These are phyloP conservation scores for Pangasius djambal DNA, from an alignment of 2,797 vertebrate genomes.

Conservation along the genomic window DNA sequence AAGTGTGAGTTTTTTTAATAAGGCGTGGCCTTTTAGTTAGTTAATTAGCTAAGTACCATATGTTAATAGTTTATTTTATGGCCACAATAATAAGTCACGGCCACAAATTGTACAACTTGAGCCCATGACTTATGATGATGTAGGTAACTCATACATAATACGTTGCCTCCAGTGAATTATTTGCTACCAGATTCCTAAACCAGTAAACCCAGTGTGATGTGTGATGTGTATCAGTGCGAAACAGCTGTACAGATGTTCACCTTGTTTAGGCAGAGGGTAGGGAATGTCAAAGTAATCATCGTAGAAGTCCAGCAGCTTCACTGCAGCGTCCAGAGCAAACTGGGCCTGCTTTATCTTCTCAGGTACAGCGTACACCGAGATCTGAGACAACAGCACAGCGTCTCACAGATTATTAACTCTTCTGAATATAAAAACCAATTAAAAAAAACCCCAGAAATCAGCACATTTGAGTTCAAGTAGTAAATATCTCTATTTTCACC, in stretches of 20 bases:
- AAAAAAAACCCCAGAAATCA: background rate
- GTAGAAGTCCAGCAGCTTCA: slow-evolving; percentile 89
- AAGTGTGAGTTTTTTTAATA: too few species aligned
- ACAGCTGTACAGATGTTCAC: slow-evolving; percentile 56
- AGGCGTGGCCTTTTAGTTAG: too few species aligned
- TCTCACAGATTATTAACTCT: background rate
- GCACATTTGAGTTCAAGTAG: background rate
- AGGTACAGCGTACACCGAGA: slow-evolving; percentile 85
- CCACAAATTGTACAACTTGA: too few species aligned
- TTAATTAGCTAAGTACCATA: too few species aligned
- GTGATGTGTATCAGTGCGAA: background rate
- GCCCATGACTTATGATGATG: background rate
- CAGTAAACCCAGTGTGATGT: background rate
- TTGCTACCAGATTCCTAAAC: background rate
- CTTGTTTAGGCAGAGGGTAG: slow-evolving; percentile 92
- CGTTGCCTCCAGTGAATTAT: background rate
- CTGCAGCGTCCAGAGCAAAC: slow-evolving; percentile 85
- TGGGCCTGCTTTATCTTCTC: slow-evolving; percentile 87
- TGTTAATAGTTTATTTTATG: too few species aligned
- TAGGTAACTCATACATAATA: background rate
- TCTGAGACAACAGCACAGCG: slow-evolving; percentile 66
- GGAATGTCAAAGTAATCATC: slow-evolving; percentile 92
- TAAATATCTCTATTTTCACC: background rate
- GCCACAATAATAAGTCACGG: too few species aligned
- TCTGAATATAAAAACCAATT: background rate